These are phyloP conservation scores for Pseudomyrmex sp. DNA, from an alignment of 1,140 invertebrate species.

Conservation along the genomic window DNA sequence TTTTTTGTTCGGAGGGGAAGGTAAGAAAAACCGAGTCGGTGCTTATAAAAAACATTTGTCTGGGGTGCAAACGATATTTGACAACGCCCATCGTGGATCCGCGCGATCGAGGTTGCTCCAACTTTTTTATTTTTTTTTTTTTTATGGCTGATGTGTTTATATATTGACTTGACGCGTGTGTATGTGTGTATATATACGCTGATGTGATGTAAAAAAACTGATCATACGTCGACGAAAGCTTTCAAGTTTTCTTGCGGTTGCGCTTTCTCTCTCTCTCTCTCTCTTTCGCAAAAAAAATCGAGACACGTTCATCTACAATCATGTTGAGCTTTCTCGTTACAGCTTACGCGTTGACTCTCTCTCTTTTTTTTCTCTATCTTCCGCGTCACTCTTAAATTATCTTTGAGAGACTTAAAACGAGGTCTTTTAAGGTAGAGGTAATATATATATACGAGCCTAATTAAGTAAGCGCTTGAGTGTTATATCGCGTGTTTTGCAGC, in stretches of 20 bases:
- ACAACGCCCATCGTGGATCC: conserved; percentile 9
- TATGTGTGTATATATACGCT: not conserved
- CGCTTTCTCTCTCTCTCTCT: not conserved
- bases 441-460: conserved; percentile 31
- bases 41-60: conserved; percentile 30
- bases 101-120: conserved; percentile 42
- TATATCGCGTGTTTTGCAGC: conserved; percentile 25
- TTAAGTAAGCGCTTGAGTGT: conserved; percentile 51
- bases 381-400: conserved; percentile 20
- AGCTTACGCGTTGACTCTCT: not conserved
- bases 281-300: conserved; percentile 2
- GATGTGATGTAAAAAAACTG: conserved; percentile 46
- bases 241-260: not conserved
- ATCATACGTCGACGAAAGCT: conserved; percentile 34
- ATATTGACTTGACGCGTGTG: too few species aligned
- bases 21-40: conserved; percentile 22
- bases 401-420: conserved; percentile 27
- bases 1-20: not conserved
- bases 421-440: conserved; percentile 21
- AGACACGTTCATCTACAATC: conserved; percentile 6
- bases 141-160: too few species aligned
- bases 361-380: not conserved
- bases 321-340: conserved; percentile 26
- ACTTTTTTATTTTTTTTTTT: not conserved
- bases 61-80: not conserved